Base-by-base conservation (phyloP, 2,888 invertebrate genomes). In the Diogma glabrata region DNA sequence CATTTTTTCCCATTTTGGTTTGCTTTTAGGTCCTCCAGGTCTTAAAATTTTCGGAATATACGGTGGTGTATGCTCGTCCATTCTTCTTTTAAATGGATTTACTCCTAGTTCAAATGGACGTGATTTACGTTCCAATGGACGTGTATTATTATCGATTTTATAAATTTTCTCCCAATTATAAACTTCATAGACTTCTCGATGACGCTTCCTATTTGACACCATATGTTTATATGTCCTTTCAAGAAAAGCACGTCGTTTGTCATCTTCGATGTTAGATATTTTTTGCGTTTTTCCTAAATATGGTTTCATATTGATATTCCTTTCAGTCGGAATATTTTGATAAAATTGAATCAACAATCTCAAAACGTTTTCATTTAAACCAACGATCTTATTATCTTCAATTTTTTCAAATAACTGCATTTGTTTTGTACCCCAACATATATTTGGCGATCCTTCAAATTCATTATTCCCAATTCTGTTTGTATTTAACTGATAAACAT, bases 401-500 rank as follows among this genome's bases (percentile, higher is more conserved):
- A 91, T 74, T 40, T 72, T 72, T 12, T 89, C 86, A 66, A 80
- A 93, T 2, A 95, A 72, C 57, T 82, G 78, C 60, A 82, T 62
- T 30, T 84, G 79, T 47, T 77, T 74, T 2, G 84, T 83, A 9
- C 82, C 79, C 78, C 87, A 92, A 62, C 90, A 89, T 33, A 90
- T 64, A 65, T 95, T 95, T 47, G 78, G 77, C 68, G 89, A 89
- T 10, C 73, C 73, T 28, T 75, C 69, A n/a, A 76, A 69, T 58
- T 79, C 64, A 57, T 82, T 75, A 24, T 76, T 71, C 60, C 87
- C 79, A 58, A 87, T 67, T 12, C 78, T 63, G 28, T 81, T 75
- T 1, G 93, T 95, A 65, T 99, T 99, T 52, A 99, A 69, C 67
- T 99, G 97, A 65, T 95, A 97, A 12, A 82, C 77, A 63, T 84